Conservation (phyloP, 1,140 invertebrate genomes). For the Laodelphax striatellus region DNA sequence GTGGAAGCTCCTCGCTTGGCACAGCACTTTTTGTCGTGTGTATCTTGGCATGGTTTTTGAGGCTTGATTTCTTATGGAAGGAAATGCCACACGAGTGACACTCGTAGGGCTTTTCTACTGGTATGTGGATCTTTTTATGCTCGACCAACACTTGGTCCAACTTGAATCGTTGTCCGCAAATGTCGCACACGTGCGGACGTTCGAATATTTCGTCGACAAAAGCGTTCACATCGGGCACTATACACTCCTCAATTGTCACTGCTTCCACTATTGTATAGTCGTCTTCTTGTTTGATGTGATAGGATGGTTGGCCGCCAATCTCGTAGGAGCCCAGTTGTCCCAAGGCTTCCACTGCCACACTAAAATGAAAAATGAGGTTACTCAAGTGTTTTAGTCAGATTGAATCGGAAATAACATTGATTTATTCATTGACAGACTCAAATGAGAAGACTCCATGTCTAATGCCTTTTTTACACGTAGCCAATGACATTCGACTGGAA, state of each 20-base stretch:
- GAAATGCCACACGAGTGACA: constrained; percentile 34
- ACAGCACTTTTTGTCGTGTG: constrained; percentile 23
- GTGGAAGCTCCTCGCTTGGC: too few relatives aligned
- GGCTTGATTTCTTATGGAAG: constrained; percentile 37
- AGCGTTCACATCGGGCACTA: constrained; percentile 1
- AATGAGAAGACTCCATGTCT: too few relatives aligned
- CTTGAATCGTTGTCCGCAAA: background rate
- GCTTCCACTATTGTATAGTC: constrained; percentile 25
- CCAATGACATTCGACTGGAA: too few relatives aligned
- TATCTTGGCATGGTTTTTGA: constrained; percentile 39
- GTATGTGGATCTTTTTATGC: too few relatives aligned
- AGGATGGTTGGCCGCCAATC: constrained; percentile 21
- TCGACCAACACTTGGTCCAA: too few relatives aligned
- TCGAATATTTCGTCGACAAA: constrained; percentile 28
- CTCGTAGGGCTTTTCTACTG: constrained; percentile 25
- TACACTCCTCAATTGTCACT: constrained; percentile 14
- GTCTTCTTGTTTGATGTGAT: constrained; percentile 10
- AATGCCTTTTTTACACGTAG: too few relatives aligned
- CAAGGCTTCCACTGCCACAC: constrained; percentile 37
- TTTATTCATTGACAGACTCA: too few relatives aligned
- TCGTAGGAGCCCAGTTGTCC: constrained; percentile 37
- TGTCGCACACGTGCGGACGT: background rate
- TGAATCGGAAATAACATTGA: background rate
- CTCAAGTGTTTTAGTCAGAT: too few relatives aligned
- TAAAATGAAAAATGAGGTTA: constrained; percentile 13